Base-by-base conservation (phyloP, 1,140 invertebrate species). In the Drosophila sp. region DNA sequence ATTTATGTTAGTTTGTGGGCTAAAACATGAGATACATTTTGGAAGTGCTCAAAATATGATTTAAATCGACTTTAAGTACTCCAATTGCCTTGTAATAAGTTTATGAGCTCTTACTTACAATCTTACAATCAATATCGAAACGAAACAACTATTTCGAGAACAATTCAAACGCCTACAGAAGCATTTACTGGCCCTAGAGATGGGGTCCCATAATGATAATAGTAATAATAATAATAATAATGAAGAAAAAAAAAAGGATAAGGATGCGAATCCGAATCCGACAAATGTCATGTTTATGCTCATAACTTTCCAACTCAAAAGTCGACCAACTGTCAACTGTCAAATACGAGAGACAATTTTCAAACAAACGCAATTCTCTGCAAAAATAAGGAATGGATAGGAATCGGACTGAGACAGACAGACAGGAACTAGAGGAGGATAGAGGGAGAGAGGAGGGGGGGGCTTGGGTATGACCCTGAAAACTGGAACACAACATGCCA, bases 311-410 rank as follows among this genome's bases (percentile, higher is more conserved):
- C 66, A 71, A 74, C 86, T 90, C 73, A 87, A 90, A 83, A 90
- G 87, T 83, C 82, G 79, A 90, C 72, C 86, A 90, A 90, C 87
- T 90, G 82, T 87, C 87, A 90, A 89, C 84, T 89, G 84, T 89
- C 84, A 89, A 89, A 89, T 84, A 87, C 79, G 64, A 86, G 82
- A 83, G 82, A 83, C 75, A 79, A 79, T 85, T 78, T 86, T 60
- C 32, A 65, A 70, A 68, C 58, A 72, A 55, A 79, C 44, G 63
- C 60, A 63, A 63, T 50, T 27, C 50, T 66, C 56, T 60, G 69
- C 63, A 40, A 58, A 67, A 25, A 32, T 27, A 5, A 56, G 2
- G 27, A 32, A 32, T 5, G 27, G 23, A 25, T 25, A 17, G 25
- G 6, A n/a, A 25, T 3, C 6, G 17, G 17, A 23, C 17, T 17